A percentile compares a stretch with the other conserved stretches of the same genome.
Evolutionary conservation across 2,888 invertebrate species (phyloP).

Genomic region (Drosophila picticornis): DNA sequence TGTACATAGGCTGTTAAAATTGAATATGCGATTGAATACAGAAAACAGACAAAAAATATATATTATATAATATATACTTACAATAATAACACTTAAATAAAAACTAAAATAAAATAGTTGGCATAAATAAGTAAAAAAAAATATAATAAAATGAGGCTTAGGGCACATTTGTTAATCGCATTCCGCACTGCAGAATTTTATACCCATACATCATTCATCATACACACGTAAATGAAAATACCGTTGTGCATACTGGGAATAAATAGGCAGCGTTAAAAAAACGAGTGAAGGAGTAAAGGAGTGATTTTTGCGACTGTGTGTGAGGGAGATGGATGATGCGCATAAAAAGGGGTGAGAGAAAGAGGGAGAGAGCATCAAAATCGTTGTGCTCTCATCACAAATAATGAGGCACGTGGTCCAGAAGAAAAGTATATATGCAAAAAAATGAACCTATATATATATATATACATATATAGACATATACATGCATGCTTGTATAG

Average conservation of each 20-base stretch:
- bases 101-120: background rate
- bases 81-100: background rate
- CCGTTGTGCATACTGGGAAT: slow-evolving; percentile 19
- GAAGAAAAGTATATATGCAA: slow-evolving; percentile 51
- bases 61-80: background rate
- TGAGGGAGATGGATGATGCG: background rate
- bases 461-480: background rate
- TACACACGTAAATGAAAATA: background rate
- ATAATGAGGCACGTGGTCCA: slow-evolving; percentile 76
- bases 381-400: slow-evolving; percentile 47
- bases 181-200: background rate
- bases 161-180: background rate
- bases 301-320: slow-evolving; percentile 6
- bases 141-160: background rate
- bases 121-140: background rate
- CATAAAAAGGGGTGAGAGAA: slow-evolving; percentile 11
- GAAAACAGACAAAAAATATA: background rate
- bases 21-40: background rate
- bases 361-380: slow-evolving; percentile 31
- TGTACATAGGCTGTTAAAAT: background rate
- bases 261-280: slow-evolving; percentile 17
- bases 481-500: background rate
- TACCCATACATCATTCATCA: background rate
- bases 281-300: slow-evolving; percentile 4
- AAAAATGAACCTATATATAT: slow-evolving; percentile 8